Evolutionary conservation across 2,888 invertebrate genomes (phyloP), one percentile per base, ranked within the genome.

Genomic region (Apamea monoglypha): DNA sequence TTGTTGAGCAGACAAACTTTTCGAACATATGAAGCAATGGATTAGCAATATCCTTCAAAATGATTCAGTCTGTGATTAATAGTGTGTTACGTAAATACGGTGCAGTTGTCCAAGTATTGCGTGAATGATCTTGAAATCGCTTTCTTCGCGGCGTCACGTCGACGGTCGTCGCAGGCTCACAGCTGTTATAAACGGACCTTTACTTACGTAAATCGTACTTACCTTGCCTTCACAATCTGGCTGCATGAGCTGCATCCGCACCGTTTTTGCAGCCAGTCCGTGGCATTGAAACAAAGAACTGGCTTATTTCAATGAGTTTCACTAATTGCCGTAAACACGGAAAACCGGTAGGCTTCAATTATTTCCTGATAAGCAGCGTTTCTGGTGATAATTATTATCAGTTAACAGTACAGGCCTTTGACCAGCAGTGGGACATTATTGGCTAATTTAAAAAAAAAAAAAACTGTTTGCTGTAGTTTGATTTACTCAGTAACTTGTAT

Each of bases 101-200:
- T 44, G 44, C 44, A 44, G 47, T 16, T 47, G 90, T 91, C 89
- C 88, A 88, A 85, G 87, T 90, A 91, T 95, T 95, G 92, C 94
- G 94, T 93, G 95, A 95, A 94, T 91, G 94, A 94, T 95, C 94
- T 94, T 95, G 94, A 94, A 95, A 94, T 95, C 94, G 95, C 94
- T 96, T 95, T 95, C 95, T 94, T 95, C 95, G 92, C 90, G 92
- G 92, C 94, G 94, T 94, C 94, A 94, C 93, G 92, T 93, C 92
- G 40, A 21, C 53, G 44, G 29, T 61, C 40, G 90, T 84, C 87
- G 85, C 80, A 83, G 87, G 89, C 83, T 83, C 85, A 83, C 81
- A 84, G 85, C 90, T 84, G 91, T 93, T 94, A 94, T 94, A 95
- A 94, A 93, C 92, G 86, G 87, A 90, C 93, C 93, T 95, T 94